A percentile compares a stretch with the other conserved stretches of the same genome.
Evolutionary conservation across 2,797 vertebrate genomes (phyloP).

Genomic region (Petrocephalus sullivani): DNA sequence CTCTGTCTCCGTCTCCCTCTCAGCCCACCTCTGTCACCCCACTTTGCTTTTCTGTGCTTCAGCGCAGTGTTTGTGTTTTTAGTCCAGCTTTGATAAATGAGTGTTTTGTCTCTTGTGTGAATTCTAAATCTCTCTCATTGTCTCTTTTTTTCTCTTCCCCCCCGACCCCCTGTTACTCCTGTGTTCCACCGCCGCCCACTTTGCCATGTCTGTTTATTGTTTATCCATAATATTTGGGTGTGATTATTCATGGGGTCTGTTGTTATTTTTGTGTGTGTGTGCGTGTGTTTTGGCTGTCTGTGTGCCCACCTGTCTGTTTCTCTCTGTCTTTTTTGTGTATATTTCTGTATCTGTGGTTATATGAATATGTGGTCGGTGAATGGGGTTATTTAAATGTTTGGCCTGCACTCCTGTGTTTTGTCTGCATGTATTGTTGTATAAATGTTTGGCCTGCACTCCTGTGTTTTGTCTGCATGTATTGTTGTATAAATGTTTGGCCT

Average conservation of each 20-base stretch:
- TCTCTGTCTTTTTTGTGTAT: background rate
- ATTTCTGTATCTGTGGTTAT: slow-evolving; percentile 2
- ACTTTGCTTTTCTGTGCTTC: background rate
- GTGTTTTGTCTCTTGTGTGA: slow-evolving; percentile 1
- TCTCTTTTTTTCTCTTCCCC: background rate
- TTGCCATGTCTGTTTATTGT: background rate
- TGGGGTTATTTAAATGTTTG: slow-evolving; percentile 22
- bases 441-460: background rate
- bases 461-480: background rate
- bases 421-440: background rate
- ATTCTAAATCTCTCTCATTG: slow-evolving; percentile 10
- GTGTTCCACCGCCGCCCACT: background rate
- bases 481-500: background rate
- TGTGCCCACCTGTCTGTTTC: background rate
- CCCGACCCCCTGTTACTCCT: background rate
- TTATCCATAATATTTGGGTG: background rate
- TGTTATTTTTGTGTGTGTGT: slow-evolving; percentile 9
- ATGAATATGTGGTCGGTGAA: slow-evolving; percentile 18
- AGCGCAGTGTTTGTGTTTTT: background rate
- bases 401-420: background rate
- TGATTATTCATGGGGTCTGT: background rate
- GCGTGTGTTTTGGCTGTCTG: slow-evolving; percentile 14
- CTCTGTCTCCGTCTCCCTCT: background rate
- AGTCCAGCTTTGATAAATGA: background rate
- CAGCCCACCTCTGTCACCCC: background rate